Conservation (phyloP, 1,140 invertebrate genomes). For the Acyrthosiphon pisum region DNA sequence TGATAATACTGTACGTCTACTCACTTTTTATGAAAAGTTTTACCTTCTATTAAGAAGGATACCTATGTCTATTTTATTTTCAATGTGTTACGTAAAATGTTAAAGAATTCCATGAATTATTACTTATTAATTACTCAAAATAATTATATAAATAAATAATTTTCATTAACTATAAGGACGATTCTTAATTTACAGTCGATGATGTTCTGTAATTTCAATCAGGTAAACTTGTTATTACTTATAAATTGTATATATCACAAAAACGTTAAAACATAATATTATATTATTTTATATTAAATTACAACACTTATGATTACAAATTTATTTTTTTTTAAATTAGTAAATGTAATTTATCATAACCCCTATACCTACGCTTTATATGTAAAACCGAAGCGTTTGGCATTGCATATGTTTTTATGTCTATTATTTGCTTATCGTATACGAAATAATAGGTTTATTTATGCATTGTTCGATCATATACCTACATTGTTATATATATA, state of each 20-base stretch:
- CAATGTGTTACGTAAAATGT: too few species aligned
- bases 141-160: too few species aligned
- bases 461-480: not conserved
- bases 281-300: not conserved
- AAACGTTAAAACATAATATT: not conserved
- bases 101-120: too few species aligned
- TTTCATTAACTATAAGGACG: not conserved
- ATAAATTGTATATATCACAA: not conserved
- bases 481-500: too few species aligned
- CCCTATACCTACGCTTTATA: too few species aligned
- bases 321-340: not conserved
- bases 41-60: too few species aligned
- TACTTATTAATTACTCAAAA: too few species aligned
- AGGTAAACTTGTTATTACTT: not conserved
- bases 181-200: not conserved
- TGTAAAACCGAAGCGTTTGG: not conserved
- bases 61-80: too few species aligned
- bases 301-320: not conserved
- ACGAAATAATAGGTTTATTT: not conserved
- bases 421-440: not conserved
- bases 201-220: not conserved
- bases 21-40: not conserved
- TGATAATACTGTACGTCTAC: not conserved
- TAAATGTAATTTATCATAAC: not conserved
- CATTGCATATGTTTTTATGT: not conserved